Percentiles rank a stretch among this genome's conserved stretches.
Evolutionary conservation across 2,888 invertebrate species (phyloP).

Genomic region (Orthosia incerta): DNA sequence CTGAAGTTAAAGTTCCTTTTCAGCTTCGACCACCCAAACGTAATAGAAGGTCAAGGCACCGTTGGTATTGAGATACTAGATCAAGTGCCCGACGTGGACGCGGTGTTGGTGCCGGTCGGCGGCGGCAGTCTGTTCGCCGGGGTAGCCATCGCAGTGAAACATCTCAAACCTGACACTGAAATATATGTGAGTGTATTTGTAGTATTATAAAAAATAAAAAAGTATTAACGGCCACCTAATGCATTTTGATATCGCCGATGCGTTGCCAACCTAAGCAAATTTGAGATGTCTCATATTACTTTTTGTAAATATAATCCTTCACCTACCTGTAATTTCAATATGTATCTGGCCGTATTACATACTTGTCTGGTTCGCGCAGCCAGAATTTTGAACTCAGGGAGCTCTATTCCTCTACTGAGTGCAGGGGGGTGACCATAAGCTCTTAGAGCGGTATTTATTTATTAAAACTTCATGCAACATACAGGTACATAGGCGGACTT

Average conservation of each 20-base stretch:
- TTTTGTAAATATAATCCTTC: too few relatives aligned
- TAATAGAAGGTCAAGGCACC: conserved; percentile 98
- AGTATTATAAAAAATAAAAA: not conserved
- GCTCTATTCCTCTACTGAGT: not conserved
- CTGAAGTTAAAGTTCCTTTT: conserved; percentile 10
- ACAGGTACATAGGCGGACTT: too few relatives aligned
- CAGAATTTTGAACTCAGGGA: not conserved
- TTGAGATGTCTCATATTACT: not conserved
- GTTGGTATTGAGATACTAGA: conserved; percentile 97
- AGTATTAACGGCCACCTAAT: not conserved
- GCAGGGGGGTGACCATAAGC: too few relatives aligned
- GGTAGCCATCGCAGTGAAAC: conserved; percentile 96
- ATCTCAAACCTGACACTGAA: conserved; percentile 95
- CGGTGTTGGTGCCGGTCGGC: conserved; percentile 97
- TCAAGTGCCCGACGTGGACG: conserved; percentile 96
- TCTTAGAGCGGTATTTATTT: too few relatives aligned
- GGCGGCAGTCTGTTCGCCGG: conserved; percentile 98
- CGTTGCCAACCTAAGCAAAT: not conserved
- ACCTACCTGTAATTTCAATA: conserved; percentile 4
- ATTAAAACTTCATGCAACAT: too few relatives aligned
- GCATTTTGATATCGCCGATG: not conserved
- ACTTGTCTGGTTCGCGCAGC: not conserved
- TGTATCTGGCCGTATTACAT: not conserved
- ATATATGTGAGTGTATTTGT: conserved; percentile 93
- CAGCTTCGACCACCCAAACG: conserved; percentile 98